phyloP scores from a whole-genome alignment of 2,797 vertebrate genomes.

The Danio albolineatus region DNA sequence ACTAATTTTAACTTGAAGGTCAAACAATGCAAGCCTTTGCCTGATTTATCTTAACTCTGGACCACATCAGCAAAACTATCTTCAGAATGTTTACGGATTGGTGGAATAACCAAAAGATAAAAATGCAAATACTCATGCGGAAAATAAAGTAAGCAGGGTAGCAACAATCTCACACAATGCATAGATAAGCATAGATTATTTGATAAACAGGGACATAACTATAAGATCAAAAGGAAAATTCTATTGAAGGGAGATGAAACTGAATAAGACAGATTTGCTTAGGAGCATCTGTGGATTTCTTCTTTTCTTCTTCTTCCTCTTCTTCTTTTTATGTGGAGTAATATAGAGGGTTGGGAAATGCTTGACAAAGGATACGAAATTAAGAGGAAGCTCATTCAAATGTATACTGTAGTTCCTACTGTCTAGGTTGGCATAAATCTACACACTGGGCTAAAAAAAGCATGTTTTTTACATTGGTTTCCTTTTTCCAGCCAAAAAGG shows the following conservation, averaged over 20 bases:
- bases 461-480: constrained; percentile 3
- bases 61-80: constrained; percentile 1
- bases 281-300: background rate
- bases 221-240: constrained; percentile 8
- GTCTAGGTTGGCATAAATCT: constrained; percentile 15
- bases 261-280: background rate
- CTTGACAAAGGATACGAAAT: background rate
- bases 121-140: constrained; percentile 41
- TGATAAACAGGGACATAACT: background rate
- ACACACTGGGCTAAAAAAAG: background rate
- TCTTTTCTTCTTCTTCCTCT: no score
- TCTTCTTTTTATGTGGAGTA: no score
- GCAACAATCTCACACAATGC: constrained; percentile 3
- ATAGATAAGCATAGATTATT: background rate
- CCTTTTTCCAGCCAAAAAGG: background rate
- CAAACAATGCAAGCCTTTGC: constrained; percentile 22
- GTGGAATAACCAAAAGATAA: constrained; percentile 19
- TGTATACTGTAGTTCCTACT: constrained; percentile 5
- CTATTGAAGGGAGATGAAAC: background rate
- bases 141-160: constrained; percentile 28
- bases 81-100: constrained; percentile 21
- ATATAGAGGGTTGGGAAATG: background rate
- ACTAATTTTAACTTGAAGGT: constrained; percentile 38
- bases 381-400: constrained; percentile 3
- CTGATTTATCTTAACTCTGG: background rate